These are phyloP conservation scores for Nomada ferruginata DNA, from an alignment of 2,888 invertebrate genomes.

Conservation along the genomic window DNA sequence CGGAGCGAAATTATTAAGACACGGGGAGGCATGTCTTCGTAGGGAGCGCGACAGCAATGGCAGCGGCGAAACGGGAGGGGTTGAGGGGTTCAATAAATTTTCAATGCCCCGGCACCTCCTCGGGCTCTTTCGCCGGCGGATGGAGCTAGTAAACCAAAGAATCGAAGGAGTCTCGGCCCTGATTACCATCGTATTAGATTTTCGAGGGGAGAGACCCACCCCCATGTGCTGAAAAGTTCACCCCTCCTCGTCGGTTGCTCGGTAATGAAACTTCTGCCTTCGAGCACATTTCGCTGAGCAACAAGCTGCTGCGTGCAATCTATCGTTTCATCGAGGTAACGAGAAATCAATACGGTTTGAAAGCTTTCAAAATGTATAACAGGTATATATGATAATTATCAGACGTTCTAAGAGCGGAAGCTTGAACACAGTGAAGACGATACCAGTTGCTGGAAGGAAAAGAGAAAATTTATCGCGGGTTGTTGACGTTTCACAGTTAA, in stretches of 20 bases:
- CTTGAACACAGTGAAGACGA: no score
- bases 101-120: constrained; percentile 65
- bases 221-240: constrained; percentile 57
- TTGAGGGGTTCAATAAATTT: constrained; percentile 75
- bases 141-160: constrained; percentile 64
- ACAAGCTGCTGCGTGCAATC: constrained; percentile 39
- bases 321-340: constrained; percentile 3
- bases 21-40: constrained; percentile 53
- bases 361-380: no score
- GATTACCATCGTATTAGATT: constrained; percentile 82
- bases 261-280: constrained; percentile 50
- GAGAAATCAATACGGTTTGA: not conserved
- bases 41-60: not conserved
- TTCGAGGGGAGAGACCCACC: constrained; percentile 73
- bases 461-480: no score
- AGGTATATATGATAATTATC: no score
- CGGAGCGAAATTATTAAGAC: constrained; percentile 69
- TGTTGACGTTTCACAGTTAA: no score
- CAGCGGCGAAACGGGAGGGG: constrained; percentile 24
- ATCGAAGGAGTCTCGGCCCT: constrained; percentile 66
- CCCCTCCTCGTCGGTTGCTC: constrained; percentile 22
- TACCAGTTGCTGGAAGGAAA: no score
- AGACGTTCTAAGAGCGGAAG: no score
- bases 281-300: constrained; percentile 43
- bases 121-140: constrained; percentile 54